These are phyloP conservation scores for Neuroterus valhalla DNA, from an alignment of 1,140 invertebrate species.

Conservation along the genomic window DNA sequence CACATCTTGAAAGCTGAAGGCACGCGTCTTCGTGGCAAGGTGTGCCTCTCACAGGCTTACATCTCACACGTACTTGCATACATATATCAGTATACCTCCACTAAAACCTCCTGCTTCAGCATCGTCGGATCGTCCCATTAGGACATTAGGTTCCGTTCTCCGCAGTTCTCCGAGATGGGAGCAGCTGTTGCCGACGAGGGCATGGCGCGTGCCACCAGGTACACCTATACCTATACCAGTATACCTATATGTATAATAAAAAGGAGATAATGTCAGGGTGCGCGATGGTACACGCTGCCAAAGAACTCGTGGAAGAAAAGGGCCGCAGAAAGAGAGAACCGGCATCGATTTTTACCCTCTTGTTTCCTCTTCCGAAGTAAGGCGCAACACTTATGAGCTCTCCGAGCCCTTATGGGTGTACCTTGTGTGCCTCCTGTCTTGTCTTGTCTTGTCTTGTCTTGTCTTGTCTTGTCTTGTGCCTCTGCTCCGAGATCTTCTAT, in stretches of 20 bases:
- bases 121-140: conserved; percentile 47
- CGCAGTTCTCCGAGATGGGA: conserved; percentile 56
- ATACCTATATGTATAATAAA: conserved; percentile 72
- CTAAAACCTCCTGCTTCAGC: not conserved
- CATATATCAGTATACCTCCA: conserved; percentile 56
- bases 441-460: no score
- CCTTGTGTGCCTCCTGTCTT: no score
- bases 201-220: conserved; percentile 75
- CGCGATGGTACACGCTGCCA: conserved; percentile 58
- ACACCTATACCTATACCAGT: conserved; percentile 58
- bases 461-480: no score
- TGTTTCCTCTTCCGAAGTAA: not conserved
- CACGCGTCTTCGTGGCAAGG: conserved; percentile 67
- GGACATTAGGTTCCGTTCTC: conserved; percentile 38
- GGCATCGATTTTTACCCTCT: conserved; percentile 47
- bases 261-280: conserved; percentile 73
- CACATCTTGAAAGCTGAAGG: conserved; percentile 69
- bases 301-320: conserved; percentile 53
- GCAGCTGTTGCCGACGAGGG: conserved; percentile 69
- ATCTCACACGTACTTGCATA: no score
- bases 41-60: conserved; percentile 69
- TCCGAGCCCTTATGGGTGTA: no score
- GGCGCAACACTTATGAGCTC: no score
- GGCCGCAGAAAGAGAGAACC: conserved; percentile 40
- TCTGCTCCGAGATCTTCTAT: no score